phyloP scores from a whole-genome alignment of 2,888 invertebrate genomes.

The Mythimna pallens region DNA sequence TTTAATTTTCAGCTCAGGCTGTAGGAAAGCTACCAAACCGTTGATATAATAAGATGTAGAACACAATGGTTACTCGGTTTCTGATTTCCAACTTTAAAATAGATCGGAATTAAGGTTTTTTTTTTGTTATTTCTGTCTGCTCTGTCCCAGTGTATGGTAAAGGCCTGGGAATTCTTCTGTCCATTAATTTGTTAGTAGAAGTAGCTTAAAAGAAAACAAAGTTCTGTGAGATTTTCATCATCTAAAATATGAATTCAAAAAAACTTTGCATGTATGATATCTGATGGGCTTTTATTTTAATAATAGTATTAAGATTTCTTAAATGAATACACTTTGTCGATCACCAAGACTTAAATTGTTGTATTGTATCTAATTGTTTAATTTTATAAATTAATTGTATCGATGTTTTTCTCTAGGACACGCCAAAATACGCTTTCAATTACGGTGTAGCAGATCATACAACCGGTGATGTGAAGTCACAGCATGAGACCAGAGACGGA shows the following conservation, averaged over 20 bases:
- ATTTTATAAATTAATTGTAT: neutral
- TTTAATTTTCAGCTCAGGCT: neutral
- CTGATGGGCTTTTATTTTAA: neutral
- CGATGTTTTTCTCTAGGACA: slow-evolving; percentile 80
- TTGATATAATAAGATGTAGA: too few species aligned
- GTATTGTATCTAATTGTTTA: too few species aligned
- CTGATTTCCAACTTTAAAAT: neutral
- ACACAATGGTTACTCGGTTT: neutral
- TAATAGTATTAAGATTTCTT: too few species aligned
- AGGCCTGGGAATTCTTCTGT: too few species aligned
- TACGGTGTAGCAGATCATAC: slow-evolving; percentile 92
- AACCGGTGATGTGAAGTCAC: slow-evolving; percentile 91
- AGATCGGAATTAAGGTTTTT: neutral
- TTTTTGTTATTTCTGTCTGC: too few species aligned
- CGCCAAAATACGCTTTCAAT: slow-evolving; percentile 91
- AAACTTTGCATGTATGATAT: too few species aligned
- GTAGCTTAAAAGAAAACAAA: neutral
- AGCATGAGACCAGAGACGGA: slow-evolving; percentile 92
- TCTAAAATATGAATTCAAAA: too few species aligned
- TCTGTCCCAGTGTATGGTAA: too few species aligned
- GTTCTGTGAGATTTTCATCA: neutral
- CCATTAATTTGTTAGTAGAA: neutral
- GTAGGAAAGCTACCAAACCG: neutral
- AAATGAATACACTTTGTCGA: too few species aligned
- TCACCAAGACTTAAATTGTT: too few species aligned